Conservation (phyloP, 2,888 invertebrate species). For the Fissipunctia ypsillon region DNA sequence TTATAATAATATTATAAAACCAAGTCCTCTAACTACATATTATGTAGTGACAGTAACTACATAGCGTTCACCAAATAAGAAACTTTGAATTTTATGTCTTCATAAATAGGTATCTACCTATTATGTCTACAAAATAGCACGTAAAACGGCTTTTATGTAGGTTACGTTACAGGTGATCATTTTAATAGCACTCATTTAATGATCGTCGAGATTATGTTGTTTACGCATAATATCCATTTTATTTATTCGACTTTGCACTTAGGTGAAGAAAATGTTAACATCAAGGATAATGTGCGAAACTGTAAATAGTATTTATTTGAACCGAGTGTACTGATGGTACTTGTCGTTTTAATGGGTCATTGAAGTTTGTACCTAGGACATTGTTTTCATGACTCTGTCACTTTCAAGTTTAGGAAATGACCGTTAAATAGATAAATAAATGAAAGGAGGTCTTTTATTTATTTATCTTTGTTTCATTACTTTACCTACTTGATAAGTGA, state of each 20-base stretch:
- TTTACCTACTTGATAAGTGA: too few relatives aligned
- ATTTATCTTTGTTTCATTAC: background rate
- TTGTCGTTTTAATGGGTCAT: slow-evolving; percentile 32
- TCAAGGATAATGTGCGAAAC: slow-evolving; percentile 56
- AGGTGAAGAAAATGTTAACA: slow-evolving; percentile 48
- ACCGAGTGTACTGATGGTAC: slow-evolving; percentile 19
- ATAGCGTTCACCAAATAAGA: slow-evolving; percentile 2
- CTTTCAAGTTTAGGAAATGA: slow-evolving; percentile 15
- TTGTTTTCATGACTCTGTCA: slow-evolving; percentile 10
- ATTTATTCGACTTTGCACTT: slow-evolving; percentile 46
- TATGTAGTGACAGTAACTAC: background rate
- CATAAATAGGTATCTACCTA: background rate
- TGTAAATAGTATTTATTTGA: slow-evolving; percentile 44
- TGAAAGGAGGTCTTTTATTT: too few relatives aligned
- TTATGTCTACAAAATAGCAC: slow-evolving; percentile 15
- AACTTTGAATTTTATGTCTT: background rate
- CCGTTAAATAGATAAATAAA: too few relatives aligned
- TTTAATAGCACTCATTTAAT: slow-evolving; percentile 46
- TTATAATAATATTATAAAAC: too few relatives aligned
- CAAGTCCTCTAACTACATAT: too few relatives aligned
- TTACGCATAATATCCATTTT: slow-evolving; percentile 50
- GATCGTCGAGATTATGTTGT: slow-evolving; percentile 61
- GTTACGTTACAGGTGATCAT: slow-evolving; percentile 56
- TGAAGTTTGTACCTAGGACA: slow-evolving; percentile 29
- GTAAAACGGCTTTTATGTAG: slow-evolving; percentile 33